Evolutionary conservation across 2,888 invertebrate genomes (phyloP).

Genomic region (Andricus quercusramuli): DNA sequence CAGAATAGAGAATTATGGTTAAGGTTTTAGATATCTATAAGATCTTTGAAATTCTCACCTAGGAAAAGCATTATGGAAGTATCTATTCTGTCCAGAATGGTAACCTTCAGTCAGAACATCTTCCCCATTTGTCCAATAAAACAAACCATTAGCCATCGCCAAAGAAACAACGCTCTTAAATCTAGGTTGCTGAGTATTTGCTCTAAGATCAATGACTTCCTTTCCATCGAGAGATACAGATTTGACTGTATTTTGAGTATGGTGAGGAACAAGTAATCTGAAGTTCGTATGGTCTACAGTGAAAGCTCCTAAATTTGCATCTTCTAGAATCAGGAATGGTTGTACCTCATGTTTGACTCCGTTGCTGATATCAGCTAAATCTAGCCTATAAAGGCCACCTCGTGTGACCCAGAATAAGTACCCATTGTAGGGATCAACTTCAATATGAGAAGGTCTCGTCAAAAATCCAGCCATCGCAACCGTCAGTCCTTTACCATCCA

Average conservation of each 20-base stretch:
- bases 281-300: conserved; percentile 91
- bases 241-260: conserved; percentile 87
- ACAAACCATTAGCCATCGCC: conserved; percentile 87
- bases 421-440: conserved; percentile 96
- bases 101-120: conserved; percentile 90
- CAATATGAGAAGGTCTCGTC: conserved; percentile 87
- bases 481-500: conserved; percentile 86
- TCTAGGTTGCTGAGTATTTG: conserved; percentile 87
- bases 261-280: conserved; percentile 87
- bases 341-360: conserved; percentile 85
- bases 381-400: conserved; percentile 87
- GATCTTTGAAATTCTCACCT: conserved; percentile 64
- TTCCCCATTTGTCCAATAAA: conserved; percentile 92
- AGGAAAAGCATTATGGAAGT: conserved; percentile 89
- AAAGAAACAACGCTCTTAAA: conserved; percentile 88
- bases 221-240: conserved; percentile 91
- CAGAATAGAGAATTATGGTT: not conserved
- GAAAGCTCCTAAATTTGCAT: conserved; percentile 88
- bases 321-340: conserved; percentile 84
- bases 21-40: not conserved
- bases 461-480: conserved; percentile 86
- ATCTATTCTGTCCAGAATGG: conserved; percentile 84
- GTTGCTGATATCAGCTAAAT: conserved; percentile 88
- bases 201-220: conserved; percentile 86
- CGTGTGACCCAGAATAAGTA: conserved; percentile 89